Conservation (phyloP, 2,888 invertebrate genomes). For the Thalpophila matura region DNA sequence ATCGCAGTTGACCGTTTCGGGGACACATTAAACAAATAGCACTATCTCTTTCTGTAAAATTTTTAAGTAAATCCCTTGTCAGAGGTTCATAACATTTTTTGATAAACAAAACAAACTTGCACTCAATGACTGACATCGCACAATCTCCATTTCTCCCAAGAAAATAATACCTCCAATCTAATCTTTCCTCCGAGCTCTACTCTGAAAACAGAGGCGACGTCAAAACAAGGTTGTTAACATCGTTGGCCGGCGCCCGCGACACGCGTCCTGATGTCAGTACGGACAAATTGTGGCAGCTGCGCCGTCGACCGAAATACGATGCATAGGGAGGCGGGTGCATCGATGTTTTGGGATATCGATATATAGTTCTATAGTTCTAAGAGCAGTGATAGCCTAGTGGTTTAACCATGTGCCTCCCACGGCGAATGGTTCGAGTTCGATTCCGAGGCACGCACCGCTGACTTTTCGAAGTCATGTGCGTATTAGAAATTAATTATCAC, state of each 20-base stretch:
- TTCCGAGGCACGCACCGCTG: too few relatives aligned
- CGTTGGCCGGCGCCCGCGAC: constrained; percentile 70
- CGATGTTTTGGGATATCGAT: constrained; percentile 24
- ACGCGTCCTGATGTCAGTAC: constrained; percentile 73
- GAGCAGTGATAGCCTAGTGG: too few relatives aligned
- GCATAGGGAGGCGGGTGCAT: constrained; percentile 60
- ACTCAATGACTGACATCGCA: constrained; percentile 1
- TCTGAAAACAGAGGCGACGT: constrained; percentile 82
- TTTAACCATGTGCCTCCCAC: too few relatives aligned
- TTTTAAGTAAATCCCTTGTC: not conserved
- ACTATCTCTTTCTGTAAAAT: too few relatives aligned
- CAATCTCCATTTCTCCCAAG: constrained; percentile 5
- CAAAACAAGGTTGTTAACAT: constrained; percentile 90
- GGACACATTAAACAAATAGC: too few relatives aligned
- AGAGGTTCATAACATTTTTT: constrained; percentile 23
- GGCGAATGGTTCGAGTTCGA: too few relatives aligned
- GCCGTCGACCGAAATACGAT: constrained; percentile 82
- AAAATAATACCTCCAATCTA: constrained; percentile 45
- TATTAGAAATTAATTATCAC: too few relatives aligned
- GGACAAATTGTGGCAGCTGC: constrained; percentile 87
- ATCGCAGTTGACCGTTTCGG: too few relatives aligned
- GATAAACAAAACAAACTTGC: constrained; percentile 3
- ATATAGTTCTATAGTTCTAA: too few relatives aligned
- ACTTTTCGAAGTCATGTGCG: too few relatives aligned
- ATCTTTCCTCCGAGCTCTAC: constrained; percentile 61